Conservation (phyloP, 2,797 vertebrate species). For the Gephyroberyx darwinii region DNA sequence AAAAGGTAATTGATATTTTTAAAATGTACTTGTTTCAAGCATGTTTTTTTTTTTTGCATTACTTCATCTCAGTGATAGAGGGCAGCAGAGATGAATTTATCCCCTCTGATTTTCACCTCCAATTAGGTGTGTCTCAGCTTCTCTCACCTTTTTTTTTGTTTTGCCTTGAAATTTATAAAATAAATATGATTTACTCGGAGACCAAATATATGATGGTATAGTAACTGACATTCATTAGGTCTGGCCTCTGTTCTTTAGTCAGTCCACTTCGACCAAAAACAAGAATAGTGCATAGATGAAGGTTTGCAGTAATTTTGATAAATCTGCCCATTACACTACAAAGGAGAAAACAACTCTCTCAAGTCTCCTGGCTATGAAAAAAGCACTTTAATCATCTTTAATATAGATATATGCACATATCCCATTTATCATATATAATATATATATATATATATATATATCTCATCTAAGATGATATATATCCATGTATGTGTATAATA, state of each 20-base stretch:
- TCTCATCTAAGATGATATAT: too few relatives aligned
- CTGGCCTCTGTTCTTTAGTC: background rate
- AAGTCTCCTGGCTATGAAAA: too few relatives aligned
- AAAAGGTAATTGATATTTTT: too few relatives aligned
- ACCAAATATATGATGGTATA: background rate
- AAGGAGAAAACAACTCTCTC: background rate
- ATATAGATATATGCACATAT: too few relatives aligned
- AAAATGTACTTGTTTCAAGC: too few relatives aligned
- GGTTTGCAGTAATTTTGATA: background rate
- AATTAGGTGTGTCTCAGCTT: background rate
- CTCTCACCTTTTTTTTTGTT: background rate
- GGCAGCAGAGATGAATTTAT: slow-evolving; percentile 64
- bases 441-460: slow-evolving; percentile 8
- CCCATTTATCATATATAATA: slow-evolving; percentile 23
- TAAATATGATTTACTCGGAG: background rate
- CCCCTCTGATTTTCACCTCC: background rate
- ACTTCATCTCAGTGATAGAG: slow-evolving; percentile 41
- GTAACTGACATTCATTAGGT: background rate
- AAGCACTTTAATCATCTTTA: too few relatives aligned
- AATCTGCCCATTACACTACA: background rate
- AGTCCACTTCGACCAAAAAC: background rate
- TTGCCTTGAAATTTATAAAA: background rate
- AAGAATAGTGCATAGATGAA: background rate
- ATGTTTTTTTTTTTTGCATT: slow-evolving; percentile 24
- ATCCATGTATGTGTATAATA: too few relatives aligned